phyloP scores from a whole-genome alignment of 2,797 vertebrate genomes.

The Typhlichthys eigenmanni region DNA sequence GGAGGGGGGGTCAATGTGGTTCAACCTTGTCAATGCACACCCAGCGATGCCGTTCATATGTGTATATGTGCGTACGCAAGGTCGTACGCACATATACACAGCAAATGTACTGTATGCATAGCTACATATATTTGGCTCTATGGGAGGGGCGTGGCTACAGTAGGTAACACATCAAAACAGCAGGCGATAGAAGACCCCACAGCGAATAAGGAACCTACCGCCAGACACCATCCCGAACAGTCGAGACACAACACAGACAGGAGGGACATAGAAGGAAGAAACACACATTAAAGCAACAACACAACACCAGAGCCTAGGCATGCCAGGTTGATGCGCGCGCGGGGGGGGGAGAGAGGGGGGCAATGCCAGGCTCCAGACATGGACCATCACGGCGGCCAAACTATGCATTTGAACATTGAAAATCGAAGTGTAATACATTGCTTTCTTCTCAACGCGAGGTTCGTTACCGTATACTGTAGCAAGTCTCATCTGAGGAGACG shows the following conservation, averaged over 20 bases:
- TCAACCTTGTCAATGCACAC: conserved; percentile 89
- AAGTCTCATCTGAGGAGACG: no score
- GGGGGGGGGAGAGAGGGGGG: conserved; percentile 6
- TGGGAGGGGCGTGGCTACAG: conserved; percentile 84
- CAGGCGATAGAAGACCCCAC: conserved; percentile 87
- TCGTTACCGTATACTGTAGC: no score
- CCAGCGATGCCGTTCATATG: conserved; percentile 78
- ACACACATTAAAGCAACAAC: conserved; percentile 99
- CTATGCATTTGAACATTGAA: no score
- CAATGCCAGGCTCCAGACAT: not conserved
- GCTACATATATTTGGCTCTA: conserved; percentile 85
- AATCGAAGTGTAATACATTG: not conserved
- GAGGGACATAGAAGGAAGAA: conserved; percentile 99
- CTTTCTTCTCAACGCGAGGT: not conserved
- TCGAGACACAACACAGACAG: conserved; percentile 99
- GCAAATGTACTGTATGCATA: conserved; percentile 82
- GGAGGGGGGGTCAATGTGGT: conserved; percentile 85
- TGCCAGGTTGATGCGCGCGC: conserved; percentile 75
- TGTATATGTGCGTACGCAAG: conserved; percentile 79
- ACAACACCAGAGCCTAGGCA: conserved; percentile 81
- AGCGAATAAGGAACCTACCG: conserved; percentile 96
- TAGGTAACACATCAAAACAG: conserved; percentile 80
- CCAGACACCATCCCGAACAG: conserved; percentile 98
- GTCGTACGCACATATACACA: conserved; percentile 79
- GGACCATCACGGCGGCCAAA: not conserved